Conservation (phyloP, 2,888 invertebrate species). For the Melanotus villosus region DNA sequence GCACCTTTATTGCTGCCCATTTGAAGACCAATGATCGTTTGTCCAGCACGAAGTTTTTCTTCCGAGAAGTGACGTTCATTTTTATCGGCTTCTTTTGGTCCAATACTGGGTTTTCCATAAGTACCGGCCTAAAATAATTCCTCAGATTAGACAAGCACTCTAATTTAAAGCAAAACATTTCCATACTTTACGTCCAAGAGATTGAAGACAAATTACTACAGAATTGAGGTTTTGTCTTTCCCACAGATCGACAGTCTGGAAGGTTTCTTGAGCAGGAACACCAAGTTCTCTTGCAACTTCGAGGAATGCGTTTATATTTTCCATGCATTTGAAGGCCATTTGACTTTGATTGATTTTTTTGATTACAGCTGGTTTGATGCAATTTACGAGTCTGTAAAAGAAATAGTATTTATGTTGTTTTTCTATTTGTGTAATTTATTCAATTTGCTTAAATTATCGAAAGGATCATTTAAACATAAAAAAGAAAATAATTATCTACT, state of each 20-base stretch:
- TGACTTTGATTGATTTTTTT: conserved; percentile 90
- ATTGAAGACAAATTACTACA: conserved; percentile 95
- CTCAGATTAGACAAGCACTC: background rate
- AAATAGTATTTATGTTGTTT: too few relatives aligned
- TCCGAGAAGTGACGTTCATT: conserved; percentile 95
- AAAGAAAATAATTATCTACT: too few relatives aligned
- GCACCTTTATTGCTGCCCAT: conserved; percentile 99
- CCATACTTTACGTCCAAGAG: conserved; percentile 92
- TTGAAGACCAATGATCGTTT: conserved; percentile 94
- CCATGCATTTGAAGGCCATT: conserved; percentile 99
- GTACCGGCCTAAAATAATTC: conserved; percentile 76
- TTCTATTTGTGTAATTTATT: too few relatives aligned
- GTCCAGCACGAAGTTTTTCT: conserved; percentile 93
- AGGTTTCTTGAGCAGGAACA: conserved; percentile 94
- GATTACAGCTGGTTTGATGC: conserved; percentile 86
- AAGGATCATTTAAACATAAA: too few relatives aligned
- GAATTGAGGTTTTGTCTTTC: conserved; percentile 96
- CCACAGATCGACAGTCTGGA: conserved; percentile 98
- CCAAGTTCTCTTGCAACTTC: conserved; percentile 88
- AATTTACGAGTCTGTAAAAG: conserved; percentile 84
- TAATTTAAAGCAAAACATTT: background rate
- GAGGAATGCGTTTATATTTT: conserved; percentile 96
- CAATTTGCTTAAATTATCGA: too few relatives aligned
- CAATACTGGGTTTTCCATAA: conserved; percentile 90
- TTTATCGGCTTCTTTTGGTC: conserved; percentile 96